These are phyloP conservation scores for Philaenus spumarius DNA, from an alignment of 1,140 invertebrate genomes.

Conservation along the genomic window DNA sequence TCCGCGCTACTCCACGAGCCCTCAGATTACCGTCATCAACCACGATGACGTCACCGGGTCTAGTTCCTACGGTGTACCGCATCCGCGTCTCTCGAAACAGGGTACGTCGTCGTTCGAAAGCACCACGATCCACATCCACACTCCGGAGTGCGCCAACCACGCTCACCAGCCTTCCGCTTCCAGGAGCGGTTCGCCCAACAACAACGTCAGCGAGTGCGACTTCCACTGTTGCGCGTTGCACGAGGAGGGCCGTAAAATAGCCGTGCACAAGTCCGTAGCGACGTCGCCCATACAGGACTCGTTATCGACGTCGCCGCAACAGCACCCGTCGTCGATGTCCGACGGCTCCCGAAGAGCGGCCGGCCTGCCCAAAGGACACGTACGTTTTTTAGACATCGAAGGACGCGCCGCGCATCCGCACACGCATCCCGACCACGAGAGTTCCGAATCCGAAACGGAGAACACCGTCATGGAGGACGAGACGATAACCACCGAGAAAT, in stretches of 20 bases:
- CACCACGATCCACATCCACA: slow-evolving; percentile 60
- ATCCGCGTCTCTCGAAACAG: slow-evolving; percentile 50
- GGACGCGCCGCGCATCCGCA: slow-evolving; percentile 36
- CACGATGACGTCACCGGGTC: slow-evolving; percentile 57
- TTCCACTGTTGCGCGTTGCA: slow-evolving; percentile 92
- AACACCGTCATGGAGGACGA: slow-evolving; percentile 88
- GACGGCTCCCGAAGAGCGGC: slow-evolving; percentile 35
- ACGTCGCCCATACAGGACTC: slow-evolving; percentile 86
- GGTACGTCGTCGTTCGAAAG: slow-evolving; percentile 67
- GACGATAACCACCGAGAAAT: slow-evolving; percentile 79
- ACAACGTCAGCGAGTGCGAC: slow-evolving; percentile 72
- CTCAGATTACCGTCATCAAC: slow-evolving; percentile 86
- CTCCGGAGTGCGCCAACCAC: slow-evolving; percentile 72
- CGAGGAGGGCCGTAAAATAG: slow-evolving; percentile 85
- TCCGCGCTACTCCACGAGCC: slow-evolving; percentile 48
- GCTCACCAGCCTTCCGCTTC: slow-evolving; percentile 56
- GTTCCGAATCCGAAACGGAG: slow-evolving; percentile 86
- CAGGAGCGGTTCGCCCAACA: slow-evolving; percentile 48
- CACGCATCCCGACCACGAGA: slow-evolving; percentile 57
- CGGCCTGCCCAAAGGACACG: slow-evolving; percentile 47
- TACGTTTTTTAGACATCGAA: slow-evolving; percentile 67
- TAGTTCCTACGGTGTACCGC: slow-evolving; percentile 30
- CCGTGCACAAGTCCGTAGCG: slow-evolving; percentile 83
- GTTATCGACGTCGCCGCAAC: slow-evolving; percentile 56
- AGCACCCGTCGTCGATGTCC: slow-evolving; percentile 41